These are phyloP conservation scores for Zaprionus nigranus DNA, from an alignment of 1,140 invertebrate genomes.

Conservation along the genomic window DNA sequence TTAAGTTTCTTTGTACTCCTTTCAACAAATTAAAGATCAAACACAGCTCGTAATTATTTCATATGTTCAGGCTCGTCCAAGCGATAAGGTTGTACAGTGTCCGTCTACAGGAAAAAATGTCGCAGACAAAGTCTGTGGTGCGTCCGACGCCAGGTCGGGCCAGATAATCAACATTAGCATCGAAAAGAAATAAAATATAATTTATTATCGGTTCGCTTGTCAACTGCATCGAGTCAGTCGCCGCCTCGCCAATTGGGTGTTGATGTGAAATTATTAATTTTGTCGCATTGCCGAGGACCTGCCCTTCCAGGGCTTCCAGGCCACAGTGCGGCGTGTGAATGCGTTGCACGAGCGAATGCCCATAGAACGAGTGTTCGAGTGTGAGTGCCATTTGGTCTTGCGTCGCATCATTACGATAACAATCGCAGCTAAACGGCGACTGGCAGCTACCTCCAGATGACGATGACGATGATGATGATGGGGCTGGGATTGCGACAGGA, in stretches of 20 bases:
- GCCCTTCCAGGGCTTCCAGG: slow-evolving; percentile 35
- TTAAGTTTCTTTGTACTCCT: no score
- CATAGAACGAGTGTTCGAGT: slow-evolving; percentile 37
- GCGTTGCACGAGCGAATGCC: slow-evolving; percentile 53
- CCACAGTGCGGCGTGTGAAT: slow-evolving; percentile 36
- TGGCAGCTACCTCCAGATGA: slow-evolving; percentile 7
- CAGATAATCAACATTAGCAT: slow-evolving; percentile 63
- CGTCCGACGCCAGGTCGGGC: not conserved
- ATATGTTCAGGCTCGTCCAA: not conserved
- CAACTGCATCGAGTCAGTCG: slow-evolving; percentile 35
- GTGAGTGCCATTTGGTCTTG: slow-evolving; percentile 40
- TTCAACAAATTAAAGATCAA: no score
- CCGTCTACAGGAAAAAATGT: not conserved
- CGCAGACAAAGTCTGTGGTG: not conserved
- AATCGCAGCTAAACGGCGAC: slow-evolving; percentile 75
- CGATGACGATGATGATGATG: not conserved
- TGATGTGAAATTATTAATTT: slow-evolving; percentile 82
- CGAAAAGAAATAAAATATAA: slow-evolving; percentile 82
- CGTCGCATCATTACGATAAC: slow-evolving; percentile 78
- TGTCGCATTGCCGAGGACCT: slow-evolving; percentile 51
- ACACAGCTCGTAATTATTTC: not conserved
- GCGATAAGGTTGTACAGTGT: not conserved
- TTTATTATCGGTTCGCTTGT: slow-evolving; percentile 79
- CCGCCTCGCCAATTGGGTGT: slow-evolving; percentile 68
- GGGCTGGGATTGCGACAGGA: slow-evolving; percentile 21